Conservation (phyloP, 2,888 invertebrate genomes). For the Trissoscelio sp. region DNA sequence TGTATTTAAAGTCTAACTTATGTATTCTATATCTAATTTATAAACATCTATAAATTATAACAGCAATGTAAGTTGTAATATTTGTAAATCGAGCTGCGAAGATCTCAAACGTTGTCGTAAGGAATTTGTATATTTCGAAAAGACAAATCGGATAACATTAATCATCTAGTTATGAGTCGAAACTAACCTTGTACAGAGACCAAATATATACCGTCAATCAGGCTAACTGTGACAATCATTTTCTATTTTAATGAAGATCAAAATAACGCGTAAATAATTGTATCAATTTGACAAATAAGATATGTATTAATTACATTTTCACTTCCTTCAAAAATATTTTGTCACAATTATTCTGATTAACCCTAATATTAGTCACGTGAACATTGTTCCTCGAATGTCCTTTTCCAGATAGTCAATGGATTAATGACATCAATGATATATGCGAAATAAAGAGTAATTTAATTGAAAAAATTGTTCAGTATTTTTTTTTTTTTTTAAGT, state of each 20-base stretch:
- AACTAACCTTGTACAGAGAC: slow-evolving; percentile 55
- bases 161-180: slow-evolving; percentile 48
- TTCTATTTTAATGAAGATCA: too few relatives aligned
- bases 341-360: too few relatives aligned
- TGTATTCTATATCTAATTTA: not conserved
- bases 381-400: slow-evolving; percentile 48
- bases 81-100: slow-evolving; percentile 28
- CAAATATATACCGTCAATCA: slow-evolving; percentile 25
- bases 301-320: too few relatives aligned
- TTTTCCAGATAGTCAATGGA: slow-evolving; percentile 38
- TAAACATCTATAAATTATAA: not conserved
- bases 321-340: too few relatives aligned
- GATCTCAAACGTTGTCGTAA: slow-evolving; percentile 27
- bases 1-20: slow-evolving; percentile 18
- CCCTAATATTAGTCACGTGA: slow-evolving; percentile 21
- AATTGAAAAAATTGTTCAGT: slow-evolving; percentile 4
- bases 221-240: too few relatives aligned
- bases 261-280: too few relatives aligned
- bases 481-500: slow-evolving; percentile 44
- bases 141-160: slow-evolving; percentile 16
- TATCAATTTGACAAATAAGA: too few relatives aligned
- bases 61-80: slow-evolving; percentile 9
- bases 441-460: slow-evolving; percentile 50
- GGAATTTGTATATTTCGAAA: slow-evolving; percentile 2
- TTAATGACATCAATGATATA: slow-evolving; percentile 6